A percentile compares a stretch with the other conserved stretches of the same genome.
These are phyloP conservation scores for Carassius carassius DNA, from an alignment of 2,113 vertebrate species.

Conservation along the genomic window DNA sequence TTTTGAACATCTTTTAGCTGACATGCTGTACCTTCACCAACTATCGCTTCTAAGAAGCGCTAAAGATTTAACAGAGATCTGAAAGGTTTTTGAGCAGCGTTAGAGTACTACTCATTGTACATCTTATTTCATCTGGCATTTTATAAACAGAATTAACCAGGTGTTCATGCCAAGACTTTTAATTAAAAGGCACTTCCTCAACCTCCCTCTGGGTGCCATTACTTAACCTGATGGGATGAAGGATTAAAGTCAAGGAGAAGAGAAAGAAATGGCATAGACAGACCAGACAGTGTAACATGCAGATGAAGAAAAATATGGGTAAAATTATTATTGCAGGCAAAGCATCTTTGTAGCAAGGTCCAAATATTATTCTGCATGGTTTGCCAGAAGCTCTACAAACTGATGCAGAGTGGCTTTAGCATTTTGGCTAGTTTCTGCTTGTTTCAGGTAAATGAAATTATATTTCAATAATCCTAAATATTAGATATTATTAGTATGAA, in stretches of 20 bases:
- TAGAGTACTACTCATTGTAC: conserved; percentile 17
- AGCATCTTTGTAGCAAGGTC: not conserved
- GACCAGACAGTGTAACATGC: not conserved
- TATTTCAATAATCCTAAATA: too few relatives aligned
- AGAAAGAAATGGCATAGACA: not conserved
- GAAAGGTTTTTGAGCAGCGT: not conserved
- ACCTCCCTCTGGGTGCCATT: not conserved
- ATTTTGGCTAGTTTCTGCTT: too few relatives aligned
- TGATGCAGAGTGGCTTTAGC: too few relatives aligned
- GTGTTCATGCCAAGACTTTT: conserved; percentile 16
- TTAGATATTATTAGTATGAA: too few relatives aligned
- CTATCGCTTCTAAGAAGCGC: not conserved
- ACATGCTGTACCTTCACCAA: conserved; percentile 1
- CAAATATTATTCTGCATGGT: conserved; percentile 26
- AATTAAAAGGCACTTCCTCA: conserved; percentile 27
- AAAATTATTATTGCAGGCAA: conserved; percentile 22
- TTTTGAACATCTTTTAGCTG: not conserved
- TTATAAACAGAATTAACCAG: not conserved
- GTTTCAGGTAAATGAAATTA: too few relatives aligned
- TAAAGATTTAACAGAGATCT: conserved; percentile 48
- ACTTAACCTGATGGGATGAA: conserved; percentile 6
- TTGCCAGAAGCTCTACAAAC: conserved; percentile 23
- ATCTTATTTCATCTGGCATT: conserved; percentile 3
- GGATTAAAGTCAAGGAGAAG: not conserved
- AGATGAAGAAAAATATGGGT: not conserved